These are phyloP conservation scores for Oscheius myriophilus DNA, from an alignment of 2,888 invertebrate genomes.

Conservation along the genomic window DNA sequence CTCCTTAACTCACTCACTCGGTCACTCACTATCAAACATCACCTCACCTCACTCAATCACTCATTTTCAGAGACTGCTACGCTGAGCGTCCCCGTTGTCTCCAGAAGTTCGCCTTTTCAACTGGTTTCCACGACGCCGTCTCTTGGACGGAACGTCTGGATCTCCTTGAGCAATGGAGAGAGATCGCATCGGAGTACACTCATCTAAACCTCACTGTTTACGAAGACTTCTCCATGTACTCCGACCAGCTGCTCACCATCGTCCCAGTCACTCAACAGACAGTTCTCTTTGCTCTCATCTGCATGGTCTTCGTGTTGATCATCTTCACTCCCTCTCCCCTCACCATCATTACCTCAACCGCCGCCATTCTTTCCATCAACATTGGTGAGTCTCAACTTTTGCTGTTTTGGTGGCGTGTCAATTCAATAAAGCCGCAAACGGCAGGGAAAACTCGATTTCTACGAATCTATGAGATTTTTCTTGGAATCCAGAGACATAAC, in stretches of 20 bases:
- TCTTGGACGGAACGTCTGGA: constrained; percentile 56
- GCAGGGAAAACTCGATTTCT: neutral
- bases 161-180: constrained; percentile 54
- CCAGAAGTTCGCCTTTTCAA: constrained; percentile 68
- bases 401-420: no score
- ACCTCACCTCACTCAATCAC: no score
- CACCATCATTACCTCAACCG: constrained; percentile 65
- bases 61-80: constrained; percentile 62
- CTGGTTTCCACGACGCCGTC: constrained; percentile 69
- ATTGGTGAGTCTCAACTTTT: constrained; percentile 38
- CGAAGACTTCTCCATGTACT: constrained; percentile 69
- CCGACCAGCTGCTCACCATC: constrained; percentile 68
- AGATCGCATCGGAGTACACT: constrained; percentile 61
- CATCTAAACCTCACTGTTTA: constrained; percentile 69
- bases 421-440: no score
- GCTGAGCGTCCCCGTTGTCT: constrained; percentile 65
- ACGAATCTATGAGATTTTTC: neutral
- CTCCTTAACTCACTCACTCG: no score
- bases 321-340: constrained; percentile 67
- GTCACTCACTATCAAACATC: no score
- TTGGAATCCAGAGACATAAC: neutral
- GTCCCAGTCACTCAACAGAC: constrained; percentile 68
- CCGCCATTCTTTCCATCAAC: constrained; percentile 67
- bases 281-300: constrained; percentile 66
- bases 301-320: constrained; percentile 67